phyloP scores from a whole-genome alignment of 2,888 invertebrate genomes.

The Odontomyia ornata region DNA sequence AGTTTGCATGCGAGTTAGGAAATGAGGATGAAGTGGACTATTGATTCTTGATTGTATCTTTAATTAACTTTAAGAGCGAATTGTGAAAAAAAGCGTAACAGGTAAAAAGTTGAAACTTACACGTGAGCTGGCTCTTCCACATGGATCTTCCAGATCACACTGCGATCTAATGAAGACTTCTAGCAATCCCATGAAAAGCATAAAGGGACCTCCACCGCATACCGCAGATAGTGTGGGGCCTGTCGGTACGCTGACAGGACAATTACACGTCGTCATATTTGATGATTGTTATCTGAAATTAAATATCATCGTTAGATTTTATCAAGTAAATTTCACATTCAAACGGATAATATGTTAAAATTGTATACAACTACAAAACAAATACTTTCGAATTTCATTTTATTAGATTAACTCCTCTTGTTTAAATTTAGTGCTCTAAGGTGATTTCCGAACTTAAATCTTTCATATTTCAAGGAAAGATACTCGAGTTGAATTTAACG shows the following conservation, averaged over 20 bases:
- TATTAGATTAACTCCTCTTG: too few species aligned
- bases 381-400: too few species aligned
- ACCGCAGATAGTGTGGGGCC: constrained; percentile 87
- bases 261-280: constrained; percentile 71
- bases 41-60: background rate
- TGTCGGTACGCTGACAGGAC: constrained; percentile 77
- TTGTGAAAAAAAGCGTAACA: background rate
- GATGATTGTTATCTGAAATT: constrained; percentile 28
- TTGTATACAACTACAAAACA: too few species aligned
- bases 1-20: background rate
- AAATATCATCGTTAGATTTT: too few species aligned
- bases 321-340: too few species aligned
- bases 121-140: constrained; percentile 74
- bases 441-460: too few species aligned
- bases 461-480: too few species aligned
- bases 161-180: constrained; percentile 87
- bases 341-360: too few species aligned
- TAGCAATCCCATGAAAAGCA: constrained; percentile 89
- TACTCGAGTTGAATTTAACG: too few species aligned
- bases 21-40: background rate
- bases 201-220: constrained; percentile 84
- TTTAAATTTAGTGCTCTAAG: too few species aligned
- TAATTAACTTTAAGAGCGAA: too few species aligned
- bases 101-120: constrained; percentile 53
- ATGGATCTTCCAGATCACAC: constrained; percentile 88